Conservation (phyloP, 2,888 invertebrate genomes). For the Molorchus minor region DNA sequence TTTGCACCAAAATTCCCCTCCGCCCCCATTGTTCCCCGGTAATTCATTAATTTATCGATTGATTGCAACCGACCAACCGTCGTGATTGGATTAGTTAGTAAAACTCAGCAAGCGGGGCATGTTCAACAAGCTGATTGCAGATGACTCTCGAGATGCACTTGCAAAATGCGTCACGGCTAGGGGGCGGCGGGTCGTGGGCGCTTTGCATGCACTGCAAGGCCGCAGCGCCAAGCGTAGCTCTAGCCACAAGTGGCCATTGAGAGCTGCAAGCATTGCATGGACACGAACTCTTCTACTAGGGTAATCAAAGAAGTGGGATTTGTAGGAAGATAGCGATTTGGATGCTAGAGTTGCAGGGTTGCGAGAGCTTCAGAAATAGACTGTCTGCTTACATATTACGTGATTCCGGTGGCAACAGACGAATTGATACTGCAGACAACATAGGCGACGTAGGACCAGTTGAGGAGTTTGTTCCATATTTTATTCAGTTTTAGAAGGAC, state of each 20-base stretch:
- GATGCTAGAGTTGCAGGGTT: too few species aligned
- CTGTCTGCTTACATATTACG: too few species aligned
- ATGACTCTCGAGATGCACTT: conserved; percentile 51
- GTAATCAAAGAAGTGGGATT: conserved; percentile 30
- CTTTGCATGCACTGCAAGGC: conserved; percentile 36
- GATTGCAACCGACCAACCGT: conserved; percentile 44
- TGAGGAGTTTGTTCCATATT: too few species aligned
- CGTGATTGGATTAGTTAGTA: conserved; percentile 59
- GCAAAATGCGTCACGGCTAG: conserved; percentile 31
- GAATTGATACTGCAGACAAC: too few species aligned
- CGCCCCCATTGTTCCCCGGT: conserved; percentile 19
- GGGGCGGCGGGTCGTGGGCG: conserved; percentile 40
- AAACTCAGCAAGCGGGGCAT: conserved; percentile 52
- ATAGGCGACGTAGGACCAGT: too few species aligned
- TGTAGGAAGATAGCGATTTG: conserved; percentile 25
- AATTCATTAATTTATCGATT: conserved; percentile 50
- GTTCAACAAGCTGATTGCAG: conserved; percentile 57
- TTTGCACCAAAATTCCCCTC: too few species aligned
- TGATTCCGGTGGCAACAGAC: too few species aligned
- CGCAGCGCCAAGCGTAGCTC: conserved; percentile 40
- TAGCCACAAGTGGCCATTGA: conserved; percentile 62
- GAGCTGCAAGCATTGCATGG: conserved; percentile 54
- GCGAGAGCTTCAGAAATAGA: too few species aligned
- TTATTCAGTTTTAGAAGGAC: too few species aligned
- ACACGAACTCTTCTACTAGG: conserved; percentile 36